Evolutionary conservation across 64 coral and sea anemone species (phyloP).

Genomic region (Hydrozoanthus tunicans): DNA sequence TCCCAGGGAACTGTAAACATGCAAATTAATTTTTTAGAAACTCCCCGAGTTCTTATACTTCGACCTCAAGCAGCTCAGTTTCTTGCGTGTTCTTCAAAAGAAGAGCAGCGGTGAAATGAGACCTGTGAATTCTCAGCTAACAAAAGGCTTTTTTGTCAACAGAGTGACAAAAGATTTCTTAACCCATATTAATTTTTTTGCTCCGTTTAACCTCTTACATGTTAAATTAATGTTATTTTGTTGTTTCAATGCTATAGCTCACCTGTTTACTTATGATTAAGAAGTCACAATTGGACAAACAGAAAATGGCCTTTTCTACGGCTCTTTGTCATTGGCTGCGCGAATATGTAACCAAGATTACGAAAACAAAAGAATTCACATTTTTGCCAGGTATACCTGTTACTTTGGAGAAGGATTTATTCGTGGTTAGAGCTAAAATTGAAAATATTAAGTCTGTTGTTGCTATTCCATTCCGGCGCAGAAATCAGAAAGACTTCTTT

Average conservation of each 20-base stretch:
- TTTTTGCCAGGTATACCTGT: slow-evolving; percentile 59
- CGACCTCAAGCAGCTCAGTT: not conserved
- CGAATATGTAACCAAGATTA: slow-evolving; percentile 46
- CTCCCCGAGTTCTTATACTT: not conserved
- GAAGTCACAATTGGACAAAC: slow-evolving; percentile 79
- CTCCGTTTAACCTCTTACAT: slow-evolving; percentile 65
- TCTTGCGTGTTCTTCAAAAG: slow-evolving; percentile 14
- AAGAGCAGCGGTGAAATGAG: slow-evolving; percentile 20
- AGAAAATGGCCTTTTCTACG: slow-evolving; percentile 58
- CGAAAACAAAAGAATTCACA: slow-evolving; percentile 6
- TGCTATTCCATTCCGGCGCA: not conserved
- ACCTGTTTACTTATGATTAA: slow-evolving; percentile 72
- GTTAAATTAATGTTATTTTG: slow-evolving; percentile 87
- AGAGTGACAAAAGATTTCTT: slow-evolving; percentile 88
- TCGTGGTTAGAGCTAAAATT: slow-evolving; percentile 37
- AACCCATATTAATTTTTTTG: slow-evolving; percentile 60
- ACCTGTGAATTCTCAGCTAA: slow-evolving; percentile 8
- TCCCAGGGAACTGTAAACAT: slow-evolving; percentile 49
- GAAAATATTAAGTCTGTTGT: not conserved
- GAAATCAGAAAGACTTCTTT: too few species aligned
- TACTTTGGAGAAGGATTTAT: slow-evolving; percentile 49
- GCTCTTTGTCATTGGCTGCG: slow-evolving; percentile 61
- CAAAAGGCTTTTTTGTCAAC: slow-evolving; percentile 68
- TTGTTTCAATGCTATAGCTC: slow-evolving; percentile 73
- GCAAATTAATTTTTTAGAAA: not conserved